Evolutionary conservation across 2,113 vertebrate genomes (phyloP).

Genomic region (cat (Felis catus)): F.catus_Fca126_mat1.0 CM031426.1:44518001-44518500

Average conservation of each 20-base stretch:
- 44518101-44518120: background rate
- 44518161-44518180: constrained; percentile 1
- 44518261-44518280: background rate
- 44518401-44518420: background rate
- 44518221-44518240: background rate
- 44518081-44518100: background rate
- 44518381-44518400: constrained; percentile 47
- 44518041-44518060: background rate
- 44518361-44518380: constrained; percentile 24
- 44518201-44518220: background rate
- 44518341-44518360: constrained; percentile 29
- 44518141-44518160: constrained; percentile 27
- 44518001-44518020: background rate
- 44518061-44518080: background rate
- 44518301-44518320: background rate
- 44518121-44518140: background rate
- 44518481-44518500: constrained; percentile 11
- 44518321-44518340: background rate
- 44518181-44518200: background rate
- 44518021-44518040: constrained; percentile 1
- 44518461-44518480: background rate
- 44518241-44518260: constrained; percentile 15
- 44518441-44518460: background rate
- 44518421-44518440: constrained; percentile 29
- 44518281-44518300: constrained; percentile 51